Evolutionary conservation across 1,140 invertebrate species (phyloP).

Genomic region (Hylyphantes graminicola): DNA sequence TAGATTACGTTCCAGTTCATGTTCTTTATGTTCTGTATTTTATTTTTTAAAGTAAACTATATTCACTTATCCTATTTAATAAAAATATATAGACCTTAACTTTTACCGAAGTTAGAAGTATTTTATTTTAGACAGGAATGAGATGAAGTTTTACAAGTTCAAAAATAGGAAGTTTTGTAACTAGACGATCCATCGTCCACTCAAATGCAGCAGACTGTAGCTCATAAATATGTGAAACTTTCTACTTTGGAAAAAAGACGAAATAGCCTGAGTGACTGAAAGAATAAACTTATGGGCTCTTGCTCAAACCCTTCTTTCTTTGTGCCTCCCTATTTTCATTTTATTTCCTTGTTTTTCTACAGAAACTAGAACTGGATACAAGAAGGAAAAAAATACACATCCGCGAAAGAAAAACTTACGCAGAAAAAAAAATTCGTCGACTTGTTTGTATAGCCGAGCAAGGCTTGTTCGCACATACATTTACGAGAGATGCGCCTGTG

Average conservation of each 20-base stretch:
- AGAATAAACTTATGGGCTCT: conserved; percentile 38
- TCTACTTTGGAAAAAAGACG: conserved; percentile 44
- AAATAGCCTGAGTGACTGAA: conserved; percentile 53
- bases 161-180: conserved; percentile 43
- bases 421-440: neutral
- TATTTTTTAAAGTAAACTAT: too few species aligned
- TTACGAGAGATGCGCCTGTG: conserved; percentile 18
- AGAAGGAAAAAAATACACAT: neutral
- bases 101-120: too few species aligned
- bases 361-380: neutral
- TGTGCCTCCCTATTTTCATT: neutral
- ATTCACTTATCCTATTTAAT: too few species aligned
- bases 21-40: too few species aligned
- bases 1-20: too few species aligned
- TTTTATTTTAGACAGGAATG: neutral
- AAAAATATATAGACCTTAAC: too few species aligned
- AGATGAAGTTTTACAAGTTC: conserved; percentile 47
- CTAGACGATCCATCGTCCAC: conserved; percentile 17
- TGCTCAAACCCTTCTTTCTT: conserved; percentile 16
- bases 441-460: conserved; percentile 22
- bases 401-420: neutral
- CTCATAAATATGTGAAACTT: conserved; percentile 57
- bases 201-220: neutral
- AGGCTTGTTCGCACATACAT: conserved; percentile 7
- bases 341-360: neutral